Conservation (phyloP, 1,140 invertebrate species). For the Zaprionus inermis region DNA sequence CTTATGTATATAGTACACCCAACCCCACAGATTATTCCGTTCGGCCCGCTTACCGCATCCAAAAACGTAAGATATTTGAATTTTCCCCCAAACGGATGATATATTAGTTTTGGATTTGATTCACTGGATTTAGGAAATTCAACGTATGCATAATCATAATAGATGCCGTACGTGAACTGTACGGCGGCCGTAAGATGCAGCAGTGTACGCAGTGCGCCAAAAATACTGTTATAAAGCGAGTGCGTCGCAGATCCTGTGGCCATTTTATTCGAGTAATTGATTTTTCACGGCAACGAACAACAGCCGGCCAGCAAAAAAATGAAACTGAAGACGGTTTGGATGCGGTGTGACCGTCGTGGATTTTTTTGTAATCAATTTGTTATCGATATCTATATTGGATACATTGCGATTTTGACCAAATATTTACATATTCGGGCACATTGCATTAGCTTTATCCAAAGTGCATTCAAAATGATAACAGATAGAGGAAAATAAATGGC, state of each 20-base stretch:
- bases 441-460: slow-evolving; percentile 1
- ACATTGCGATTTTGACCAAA: background rate
- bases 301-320: slow-evolving; percentile 36
- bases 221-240: slow-evolving; percentile 78
- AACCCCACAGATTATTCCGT: background rate
- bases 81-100: slow-evolving; percentile 88
- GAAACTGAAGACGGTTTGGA: slow-evolving; percentile 39
- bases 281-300: slow-evolving; percentile 58
- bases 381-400: slow-evolving; percentile 31
- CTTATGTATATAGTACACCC: background rate
- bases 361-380: slow-evolving; percentile 1
- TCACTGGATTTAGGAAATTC: slow-evolving; percentile 85
- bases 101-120: slow-evolving; percentile 76
- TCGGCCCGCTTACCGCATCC: slow-evolving; percentile 88
- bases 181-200: slow-evolving; percentile 88
- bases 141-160: slow-evolving; percentile 90
- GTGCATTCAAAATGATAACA: background rate
- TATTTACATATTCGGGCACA: slow-evolving; percentile 20
- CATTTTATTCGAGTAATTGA: slow-evolving; percentile 60
- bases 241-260: slow-evolving; percentile 40
- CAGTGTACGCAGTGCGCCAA: slow-evolving; percentile 84
- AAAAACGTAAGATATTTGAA: slow-evolving; percentile 95
- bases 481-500: too few species aligned
- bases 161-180: slow-evolving; percentile 89
- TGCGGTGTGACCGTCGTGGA: slow-evolving; percentile 31